Evolutionary conservation across 2,888 invertebrate genomes (phyloP), one percentile per base, ranked within the genome.

Genomic region (Noctua fimbriata): DNA sequence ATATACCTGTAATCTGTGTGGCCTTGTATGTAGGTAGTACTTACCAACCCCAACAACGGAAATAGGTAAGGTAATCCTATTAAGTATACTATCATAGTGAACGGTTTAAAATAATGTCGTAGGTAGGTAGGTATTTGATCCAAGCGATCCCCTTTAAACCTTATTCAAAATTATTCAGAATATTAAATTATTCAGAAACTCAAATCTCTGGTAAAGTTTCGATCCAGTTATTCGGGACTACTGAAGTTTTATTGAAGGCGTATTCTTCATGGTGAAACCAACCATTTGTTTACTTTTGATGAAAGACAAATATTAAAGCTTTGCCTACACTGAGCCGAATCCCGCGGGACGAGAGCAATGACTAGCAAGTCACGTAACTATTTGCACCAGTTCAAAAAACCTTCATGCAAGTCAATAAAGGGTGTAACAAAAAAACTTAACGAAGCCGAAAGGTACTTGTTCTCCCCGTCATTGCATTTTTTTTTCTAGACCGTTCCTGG

Each of bases 151-250:
- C 47, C n/a, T 24, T 49, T 69, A 67, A 65, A 73, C 70, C 63
- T 41, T 66, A 36, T 55, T 82, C 60, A 65, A 78, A 71, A 72
- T 71, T 72, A 74, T 84, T 72, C 63, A 65, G 67, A 86, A 73
- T 71, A 84, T 79, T 76, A 81, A 86, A 81, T 75, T 72, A 76
- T 82, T 82, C 49, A 66, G 10, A 71, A 85, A 82, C 74, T 85
- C 66, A 69, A 76, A 87, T 77, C 72, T 76, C 44, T 58, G 60
- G 44, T 44, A 67, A 86, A 82, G 76, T 86, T 85, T 76, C 63
- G 49, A 82, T 72, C 60, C 69, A n/a, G 36, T 82, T 84, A 63
- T 80, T 79, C n/a, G 69, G 71, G 55, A 66, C 67, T 67, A 81
- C 66, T 74, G 82, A 73, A 82, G 63, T 78, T 76, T 75, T 79